Percentiles rank a stretch among this genome's conserved stretches.
phyloP scores from a whole-genome alignment of 1,140 invertebrate genomes.

The Drosophila miranda region DNA sequence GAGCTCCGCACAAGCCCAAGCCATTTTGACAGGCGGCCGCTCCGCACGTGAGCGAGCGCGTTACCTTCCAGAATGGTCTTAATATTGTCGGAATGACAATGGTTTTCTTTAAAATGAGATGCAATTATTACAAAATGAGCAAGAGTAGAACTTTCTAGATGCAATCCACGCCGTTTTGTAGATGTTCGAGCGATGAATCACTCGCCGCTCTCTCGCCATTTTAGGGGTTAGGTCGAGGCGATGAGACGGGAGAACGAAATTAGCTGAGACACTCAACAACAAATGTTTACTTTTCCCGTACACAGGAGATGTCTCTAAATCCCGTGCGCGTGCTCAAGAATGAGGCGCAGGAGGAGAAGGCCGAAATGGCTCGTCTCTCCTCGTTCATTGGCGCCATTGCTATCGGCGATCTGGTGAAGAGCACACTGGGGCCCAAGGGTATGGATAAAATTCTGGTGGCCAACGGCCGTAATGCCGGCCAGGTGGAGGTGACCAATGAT shows the following conservation, averaged over 20 bases:
- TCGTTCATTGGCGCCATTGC: conserved; percentile 99
- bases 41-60: conserved; percentile 50
- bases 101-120: too few species aligned
- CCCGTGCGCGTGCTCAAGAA: conserved; percentile 96
- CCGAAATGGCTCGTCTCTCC: conserved; percentile 96
- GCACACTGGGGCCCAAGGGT: conserved; percentile 99
- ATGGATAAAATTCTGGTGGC: conserved; percentile 99
- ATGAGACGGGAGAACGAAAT: conserved; percentile 17
- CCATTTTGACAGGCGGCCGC: conserved; percentile 40
- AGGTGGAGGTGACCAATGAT: conserved; percentile 99
- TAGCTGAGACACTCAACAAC: conserved; percentile 5
- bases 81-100: too few species aligned
- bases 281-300: conserved; percentile 2
- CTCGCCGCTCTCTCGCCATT: conserved; percentile 27
- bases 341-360: conserved; percentile 98
- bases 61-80: conserved; percentile 38
- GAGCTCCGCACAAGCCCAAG: conserved; percentile 20
- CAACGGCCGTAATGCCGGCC: conserved; percentile 90
- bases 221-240: conserved; percentile 51
- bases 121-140: too few species aligned
- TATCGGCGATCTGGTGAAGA: conserved; percentile 99
- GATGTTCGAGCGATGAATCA: conserved; percentile 32
- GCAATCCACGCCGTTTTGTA: conserved; percentile 31
- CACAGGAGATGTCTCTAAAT: conserved; percentile 91
- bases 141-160: conserved; percentile 37